Conservation (phyloP, 2,888 invertebrate species). For the Anticlea derivata region DNA sequence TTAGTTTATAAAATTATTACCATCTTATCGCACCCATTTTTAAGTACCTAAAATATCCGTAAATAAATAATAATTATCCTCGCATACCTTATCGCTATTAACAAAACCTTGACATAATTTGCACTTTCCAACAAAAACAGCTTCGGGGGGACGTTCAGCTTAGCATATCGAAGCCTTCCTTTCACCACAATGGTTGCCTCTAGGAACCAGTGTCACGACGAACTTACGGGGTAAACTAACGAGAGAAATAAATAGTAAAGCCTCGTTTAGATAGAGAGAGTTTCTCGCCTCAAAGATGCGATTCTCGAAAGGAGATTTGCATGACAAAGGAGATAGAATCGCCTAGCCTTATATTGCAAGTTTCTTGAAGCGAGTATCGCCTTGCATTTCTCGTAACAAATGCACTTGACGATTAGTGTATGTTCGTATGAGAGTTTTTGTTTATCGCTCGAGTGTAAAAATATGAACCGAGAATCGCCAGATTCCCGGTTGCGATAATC, state of each 20-base stretch:
- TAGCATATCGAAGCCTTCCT: slow-evolving; percentile 69
- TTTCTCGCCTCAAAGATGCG: too few species aligned
- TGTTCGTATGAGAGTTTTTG: too few species aligned
- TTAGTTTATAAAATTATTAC: slow-evolving; percentile 44
- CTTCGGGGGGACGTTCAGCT: slow-evolving; percentile 81
- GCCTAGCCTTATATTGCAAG: too few species aligned
- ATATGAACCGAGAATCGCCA: too few species aligned
- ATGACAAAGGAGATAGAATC: too few species aligned
- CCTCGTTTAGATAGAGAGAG: too few species aligned
- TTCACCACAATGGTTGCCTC: not conserved
- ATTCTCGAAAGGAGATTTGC: too few species aligned
- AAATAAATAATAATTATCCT: slow-evolving; percentile 77
- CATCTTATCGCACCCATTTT: slow-evolving; percentile 59
- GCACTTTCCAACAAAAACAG: slow-evolving; percentile 74
- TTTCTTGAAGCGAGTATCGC: too few species aligned
- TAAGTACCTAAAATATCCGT: slow-evolving; percentile 75
- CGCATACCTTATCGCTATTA: slow-evolving; percentile 69
- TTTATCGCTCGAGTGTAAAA: too few species aligned
- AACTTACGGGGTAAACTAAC: slow-evolving; percentile 35
- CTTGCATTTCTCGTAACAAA: too few species aligned
- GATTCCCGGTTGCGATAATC: too few species aligned
- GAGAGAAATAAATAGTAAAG: slow-evolving; percentile 37
- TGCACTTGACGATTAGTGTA: too few species aligned
- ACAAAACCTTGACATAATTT: slow-evolving; percentile 74
- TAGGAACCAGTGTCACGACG: not conserved